phyloP scores from a whole-genome alignment of 2,888 invertebrate genomes.

The Dynastes grantii region DNA sequence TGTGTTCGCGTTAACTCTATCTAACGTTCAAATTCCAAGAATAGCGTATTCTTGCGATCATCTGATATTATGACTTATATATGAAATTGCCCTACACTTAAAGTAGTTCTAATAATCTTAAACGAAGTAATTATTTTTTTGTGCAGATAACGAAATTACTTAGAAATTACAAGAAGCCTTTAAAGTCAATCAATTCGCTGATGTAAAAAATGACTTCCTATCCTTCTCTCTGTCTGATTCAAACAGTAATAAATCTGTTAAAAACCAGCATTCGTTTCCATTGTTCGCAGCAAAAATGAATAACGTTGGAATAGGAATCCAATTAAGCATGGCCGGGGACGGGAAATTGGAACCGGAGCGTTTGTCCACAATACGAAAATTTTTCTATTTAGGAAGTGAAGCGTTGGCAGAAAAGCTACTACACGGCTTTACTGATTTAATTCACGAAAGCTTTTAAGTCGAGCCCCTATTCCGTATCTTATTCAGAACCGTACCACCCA shows the following conservation, averaged over 20 bases:
- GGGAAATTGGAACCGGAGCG: conserved; percentile 1
- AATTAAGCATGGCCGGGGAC: conserved; percentile 5
- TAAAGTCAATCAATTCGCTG: conserved; percentile 3
- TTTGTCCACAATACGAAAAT: neutral
- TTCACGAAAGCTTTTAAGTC: conserved; percentile 24
- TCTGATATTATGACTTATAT: too few relatives aligned
- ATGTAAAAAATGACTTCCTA: neutral
- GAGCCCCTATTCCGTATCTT: neutral
- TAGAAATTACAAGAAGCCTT: neutral
- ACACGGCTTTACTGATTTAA: conserved; percentile 16
- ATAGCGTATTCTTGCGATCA: too few relatives aligned
- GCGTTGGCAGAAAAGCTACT: conserved; percentile 8
- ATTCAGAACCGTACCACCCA: neutral
- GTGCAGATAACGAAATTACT: neutral
- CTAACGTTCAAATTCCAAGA: too few relatives aligned
- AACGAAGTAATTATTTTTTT: neutral
- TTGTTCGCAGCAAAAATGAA: conserved; percentile 18
- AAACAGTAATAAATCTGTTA: neutral
- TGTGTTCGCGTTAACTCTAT: too few relatives aligned
- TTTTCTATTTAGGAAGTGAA: neutral
- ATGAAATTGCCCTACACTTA: too few relatives aligned
- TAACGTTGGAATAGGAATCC: conserved; percentile 1
- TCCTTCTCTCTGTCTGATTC: neutral
- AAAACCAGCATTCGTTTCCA: neutral
- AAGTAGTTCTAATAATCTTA: neutral